Conservation (phyloP, 2,888 invertebrate genomes). For the Zelleria hepariella region DNA sequence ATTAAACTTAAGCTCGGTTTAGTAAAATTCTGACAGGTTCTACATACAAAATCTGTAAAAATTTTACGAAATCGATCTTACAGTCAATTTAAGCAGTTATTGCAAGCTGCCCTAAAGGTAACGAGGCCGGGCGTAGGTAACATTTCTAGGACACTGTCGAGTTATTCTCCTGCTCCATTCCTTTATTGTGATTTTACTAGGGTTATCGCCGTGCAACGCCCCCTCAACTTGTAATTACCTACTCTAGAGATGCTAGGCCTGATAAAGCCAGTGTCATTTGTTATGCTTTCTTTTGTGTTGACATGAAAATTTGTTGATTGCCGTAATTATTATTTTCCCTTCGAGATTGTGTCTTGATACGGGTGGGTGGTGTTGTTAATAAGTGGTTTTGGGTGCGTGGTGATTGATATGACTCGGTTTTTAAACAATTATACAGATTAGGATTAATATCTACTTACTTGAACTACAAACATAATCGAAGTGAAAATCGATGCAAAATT, state of each 20-base stretch:
- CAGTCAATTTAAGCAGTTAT: too few species aligned
- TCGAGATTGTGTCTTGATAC: constrained; percentile 43
- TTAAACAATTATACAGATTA: neutral
- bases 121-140: too few species aligned
- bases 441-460: neutral
- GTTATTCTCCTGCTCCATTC: too few species aligned
- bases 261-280: constrained; percentile 55
- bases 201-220: neutral
- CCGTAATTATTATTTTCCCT: constrained; percentile 30
- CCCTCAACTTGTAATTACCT: constrained; percentile 26
- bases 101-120: too few species aligned
- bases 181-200: neutral
- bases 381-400: constrained; percentile 1
- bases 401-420: neutral
- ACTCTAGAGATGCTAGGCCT: constrained; percentile 36
- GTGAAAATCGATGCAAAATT: too few species aligned
- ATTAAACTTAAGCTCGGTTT: too few species aligned
- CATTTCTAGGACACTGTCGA: too few species aligned
- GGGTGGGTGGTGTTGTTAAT: neutral
- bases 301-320: constrained; percentile 58
- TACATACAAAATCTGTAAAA: too few species aligned
- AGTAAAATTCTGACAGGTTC: too few species aligned
- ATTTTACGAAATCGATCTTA: too few species aligned
- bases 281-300: constrained; percentile 46
- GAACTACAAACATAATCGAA: too few species aligned